Evolutionary conservation across 2,888 invertebrate genomes (phyloP).

Genomic region (Chrysolina oricalcia): DNA sequence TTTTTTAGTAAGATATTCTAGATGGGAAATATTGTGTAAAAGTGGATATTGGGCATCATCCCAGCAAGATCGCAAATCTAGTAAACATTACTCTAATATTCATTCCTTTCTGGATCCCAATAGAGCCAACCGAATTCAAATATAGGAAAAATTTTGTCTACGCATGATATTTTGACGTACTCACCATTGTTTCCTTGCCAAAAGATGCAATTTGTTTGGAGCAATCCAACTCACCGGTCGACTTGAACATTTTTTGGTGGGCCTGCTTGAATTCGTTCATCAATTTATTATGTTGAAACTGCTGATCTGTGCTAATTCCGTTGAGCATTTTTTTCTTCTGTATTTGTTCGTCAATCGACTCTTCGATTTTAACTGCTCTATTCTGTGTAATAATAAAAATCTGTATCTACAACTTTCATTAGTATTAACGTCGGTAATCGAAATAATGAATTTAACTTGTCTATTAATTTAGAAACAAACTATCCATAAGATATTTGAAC

Average conservation of each 20-base stretch:
- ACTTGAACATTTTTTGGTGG: slow-evolving; percentile 89
- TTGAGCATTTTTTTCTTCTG: slow-evolving; percentile 71
- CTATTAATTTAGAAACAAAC: no score
- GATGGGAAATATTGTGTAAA: no score
- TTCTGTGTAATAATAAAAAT: slow-evolving; percentile 59
- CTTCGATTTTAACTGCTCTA: slow-evolving; percentile 59
- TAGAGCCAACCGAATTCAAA: no score
- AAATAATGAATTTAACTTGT: no score
- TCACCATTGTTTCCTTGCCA: slow-evolving; percentile 51
- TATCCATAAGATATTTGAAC: no score
- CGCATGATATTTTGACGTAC: background rate
- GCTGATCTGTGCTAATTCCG: slow-evolving; percentile 76
- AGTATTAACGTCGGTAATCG: no score
- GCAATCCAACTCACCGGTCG: slow-evolving; percentile 50
- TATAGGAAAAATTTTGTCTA: no score
- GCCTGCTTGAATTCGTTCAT: slow-evolving; percentile 94
- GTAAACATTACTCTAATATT: no score
- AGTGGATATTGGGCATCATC: no score
- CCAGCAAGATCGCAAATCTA: no score
- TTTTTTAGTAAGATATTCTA: no score
- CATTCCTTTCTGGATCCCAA: no score
- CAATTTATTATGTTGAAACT: slow-evolving; percentile 82
- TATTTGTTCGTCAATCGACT: slow-evolving; percentile 69
- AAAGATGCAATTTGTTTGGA: slow-evolving; percentile 37
- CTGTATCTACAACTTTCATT: background rate